Base-by-base conservation (phyloP, 1,140 invertebrate genomes). In the Thrips palmi region DNA sequence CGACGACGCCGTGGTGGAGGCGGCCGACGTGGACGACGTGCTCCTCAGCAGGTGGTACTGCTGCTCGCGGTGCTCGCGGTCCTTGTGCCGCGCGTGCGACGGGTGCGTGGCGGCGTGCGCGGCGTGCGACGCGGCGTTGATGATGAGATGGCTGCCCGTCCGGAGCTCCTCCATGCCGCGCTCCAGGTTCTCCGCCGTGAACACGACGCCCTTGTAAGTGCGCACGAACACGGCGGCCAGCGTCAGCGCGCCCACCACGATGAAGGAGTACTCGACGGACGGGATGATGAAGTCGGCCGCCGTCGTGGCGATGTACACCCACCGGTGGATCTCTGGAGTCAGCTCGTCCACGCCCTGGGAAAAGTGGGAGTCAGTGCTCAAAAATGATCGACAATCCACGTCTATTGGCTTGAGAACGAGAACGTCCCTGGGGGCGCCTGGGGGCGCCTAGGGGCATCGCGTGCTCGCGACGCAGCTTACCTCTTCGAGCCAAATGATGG, bases 401-500 rank as follows among this genome's bases (percentile, higher is more conserved):
- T n/a, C n/a, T n/a, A n/a, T n/a, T n/a, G n/a, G n/a, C n/a, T n/a
- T n/a, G n/a, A n/a, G n/a, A n/a, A n/a, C n/a, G n/a, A n/a, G n/a
- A n/a, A n/a, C n/a, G n/a, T n/a, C n/a, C n/a, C n/a, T n/a, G n/a
- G n/a, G n/a, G n/a, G n/a, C n/a, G n/a, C n/a, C n/a, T n/a, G n/a
- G n/a, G n/a, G n/a, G n/a, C 11, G 10, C n/a, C n/a, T n/a, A n/a
- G n/a, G n/a, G n/a, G n/a, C n/a, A n/a, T n/a, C n/a, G n/a, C n/a
- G n/a, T n/a, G n/a, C n/a, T n/a, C n/a, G n/a, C n/a, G n/a, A n/a
- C n/a, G n/a, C 22, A 28, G 43, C 53, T 60, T 53, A 75, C 75
- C 62, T 86, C 82, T 60, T 87, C 79, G 1, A 86, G 42, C 84
- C 83, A 87, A 70, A 87, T 80, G 22, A 87, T 70, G 1, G 84